phyloP scores from a whole-genome alignment of 2,113 vertebrate genomes.

The Apus apus region DNA sequence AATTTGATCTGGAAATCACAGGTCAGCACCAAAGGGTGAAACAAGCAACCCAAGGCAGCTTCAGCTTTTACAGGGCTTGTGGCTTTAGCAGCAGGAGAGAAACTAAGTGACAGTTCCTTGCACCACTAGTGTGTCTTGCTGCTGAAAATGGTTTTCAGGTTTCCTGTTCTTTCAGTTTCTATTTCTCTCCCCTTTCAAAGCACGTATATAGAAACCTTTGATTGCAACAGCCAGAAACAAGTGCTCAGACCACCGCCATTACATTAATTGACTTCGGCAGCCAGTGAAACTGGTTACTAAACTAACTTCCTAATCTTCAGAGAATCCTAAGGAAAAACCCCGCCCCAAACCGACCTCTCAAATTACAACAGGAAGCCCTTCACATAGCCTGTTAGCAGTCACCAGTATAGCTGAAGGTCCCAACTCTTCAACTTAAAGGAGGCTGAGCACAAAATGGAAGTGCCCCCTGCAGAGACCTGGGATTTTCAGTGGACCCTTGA shows the following conservation, averaged over 20 bases:
- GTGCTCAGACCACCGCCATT: background rate
- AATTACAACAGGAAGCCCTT: background rate
- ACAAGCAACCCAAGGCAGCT: background rate
- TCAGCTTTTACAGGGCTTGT: background rate
- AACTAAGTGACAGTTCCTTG: background rate
- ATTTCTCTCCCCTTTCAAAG: constrained; percentile 60
- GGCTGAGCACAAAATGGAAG: background rate
- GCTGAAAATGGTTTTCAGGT: background rate
- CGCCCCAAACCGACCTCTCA: background rate
- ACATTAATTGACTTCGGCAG: background rate
- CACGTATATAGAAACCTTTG: constrained; percentile 38
- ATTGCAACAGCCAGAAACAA: background rate
- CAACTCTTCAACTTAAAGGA: background rate
- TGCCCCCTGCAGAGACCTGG: background rate
- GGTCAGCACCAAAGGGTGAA: background rate
- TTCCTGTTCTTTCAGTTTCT: constrained; percentile 1
- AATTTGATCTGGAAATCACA: background rate
- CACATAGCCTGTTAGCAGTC: background rate
- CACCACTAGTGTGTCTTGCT: background rate
- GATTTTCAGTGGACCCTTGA: background rate
- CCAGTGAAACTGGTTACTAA: background rate
- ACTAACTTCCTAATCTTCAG: background rate
- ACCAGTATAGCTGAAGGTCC: background rate
- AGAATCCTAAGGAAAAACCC: background rate
- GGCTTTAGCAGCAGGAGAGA: constrained; percentile 2